phyloP scores from a whole-genome alignment of 2,888 invertebrate genomes.

The Agrotis ipsilon region DNA sequence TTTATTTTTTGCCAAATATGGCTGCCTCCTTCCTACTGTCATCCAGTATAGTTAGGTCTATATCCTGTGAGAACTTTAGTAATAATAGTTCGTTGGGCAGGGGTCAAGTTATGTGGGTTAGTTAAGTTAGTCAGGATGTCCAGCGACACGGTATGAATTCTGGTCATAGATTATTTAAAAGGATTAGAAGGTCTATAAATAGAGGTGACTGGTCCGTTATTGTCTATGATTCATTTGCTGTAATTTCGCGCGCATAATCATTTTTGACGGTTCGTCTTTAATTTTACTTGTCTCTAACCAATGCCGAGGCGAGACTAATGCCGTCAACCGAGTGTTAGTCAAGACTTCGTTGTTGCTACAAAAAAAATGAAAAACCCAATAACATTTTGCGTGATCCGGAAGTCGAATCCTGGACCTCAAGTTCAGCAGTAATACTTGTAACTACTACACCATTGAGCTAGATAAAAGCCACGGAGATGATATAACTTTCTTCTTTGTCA shows the following conservation, averaged over 20 bases:
- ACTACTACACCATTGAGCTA: no score
- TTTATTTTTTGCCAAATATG: slow-evolving; percentile 56
- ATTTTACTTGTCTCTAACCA: not conserved
- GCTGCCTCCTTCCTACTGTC: slow-evolving; percentile 40
- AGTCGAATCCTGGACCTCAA: no score
- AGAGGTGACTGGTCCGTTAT: slow-evolving; percentile 38
- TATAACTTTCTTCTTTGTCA: no score
- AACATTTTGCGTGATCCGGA: no score
- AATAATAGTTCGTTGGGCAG: not conserved
- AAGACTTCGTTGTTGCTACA: no score
- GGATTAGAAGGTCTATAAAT: slow-evolving; percentile 56
- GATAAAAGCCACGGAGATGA: no score
- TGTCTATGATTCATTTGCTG: slow-evolving; percentile 33
- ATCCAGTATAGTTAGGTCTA: slow-evolving; percentile 46
- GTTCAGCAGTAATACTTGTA: no score
- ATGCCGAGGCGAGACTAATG: no score
- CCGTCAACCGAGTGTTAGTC: no score
- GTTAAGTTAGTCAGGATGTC: slow-evolving; percentile 67
- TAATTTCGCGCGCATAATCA: not conserved
- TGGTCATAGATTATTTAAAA: slow-evolving; percentile 66
- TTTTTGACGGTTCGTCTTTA: not conserved
- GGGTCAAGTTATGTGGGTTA: slow-evolving; percentile 43
- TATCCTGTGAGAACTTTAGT: slow-evolving; percentile 25
- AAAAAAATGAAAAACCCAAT: no score
- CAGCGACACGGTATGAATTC: slow-evolving; percentile 68